A percentile compares a stretch with the other conserved stretches of the same genome.
Evolutionary conservation across 2,888 invertebrate species (phyloP).

Genomic region (Machimus atricapillus): DNA sequence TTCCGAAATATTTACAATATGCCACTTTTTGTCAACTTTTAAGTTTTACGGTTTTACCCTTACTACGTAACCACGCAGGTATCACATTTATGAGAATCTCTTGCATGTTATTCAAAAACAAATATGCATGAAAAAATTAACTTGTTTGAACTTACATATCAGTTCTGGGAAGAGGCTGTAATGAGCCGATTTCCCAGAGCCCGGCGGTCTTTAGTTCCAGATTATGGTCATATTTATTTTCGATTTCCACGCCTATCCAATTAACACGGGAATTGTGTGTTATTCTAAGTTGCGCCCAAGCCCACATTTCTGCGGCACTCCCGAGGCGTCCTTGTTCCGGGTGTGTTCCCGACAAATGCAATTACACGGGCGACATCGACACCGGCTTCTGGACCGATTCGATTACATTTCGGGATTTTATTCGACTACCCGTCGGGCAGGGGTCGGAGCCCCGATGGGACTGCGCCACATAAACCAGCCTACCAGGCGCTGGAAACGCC

Average conservation of each 20-base stretch:
- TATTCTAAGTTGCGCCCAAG: not conserved
- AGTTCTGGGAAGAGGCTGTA: not conserved
- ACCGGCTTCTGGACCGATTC: constrained; percentile 10
- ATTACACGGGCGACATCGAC: constrained; percentile 39
- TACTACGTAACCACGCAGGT: no score
- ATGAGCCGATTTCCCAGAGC: constrained; percentile 2
- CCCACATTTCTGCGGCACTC: not conserved
- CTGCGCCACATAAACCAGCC: not conserved
- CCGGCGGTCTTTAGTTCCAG: not conserved
- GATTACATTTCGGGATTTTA: constrained; percentile 8
- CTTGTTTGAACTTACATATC: no score
- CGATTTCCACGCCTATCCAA: constrained; percentile 37
- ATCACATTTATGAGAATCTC: no score
- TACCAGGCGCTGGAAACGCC: not conserved
- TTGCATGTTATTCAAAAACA: no score
- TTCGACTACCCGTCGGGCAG: not conserved
- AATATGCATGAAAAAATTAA: no score
- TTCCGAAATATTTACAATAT: no score
- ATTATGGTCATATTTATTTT: constrained; percentile 27
- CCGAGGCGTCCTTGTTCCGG: constrained; percentile 5
- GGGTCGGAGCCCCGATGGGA: not conserved
- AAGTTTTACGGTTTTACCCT: no score
- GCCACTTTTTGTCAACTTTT: no score
- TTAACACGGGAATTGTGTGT: constrained; percentile 25
- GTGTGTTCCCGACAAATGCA: constrained; percentile 25